A percentile compares a stretch with the other conserved stretches of the same genome.
Evolutionary conservation across 2,113 vertebrate species (phyloP).

Genomic region (Hippocampus abdominalis): DNA sequence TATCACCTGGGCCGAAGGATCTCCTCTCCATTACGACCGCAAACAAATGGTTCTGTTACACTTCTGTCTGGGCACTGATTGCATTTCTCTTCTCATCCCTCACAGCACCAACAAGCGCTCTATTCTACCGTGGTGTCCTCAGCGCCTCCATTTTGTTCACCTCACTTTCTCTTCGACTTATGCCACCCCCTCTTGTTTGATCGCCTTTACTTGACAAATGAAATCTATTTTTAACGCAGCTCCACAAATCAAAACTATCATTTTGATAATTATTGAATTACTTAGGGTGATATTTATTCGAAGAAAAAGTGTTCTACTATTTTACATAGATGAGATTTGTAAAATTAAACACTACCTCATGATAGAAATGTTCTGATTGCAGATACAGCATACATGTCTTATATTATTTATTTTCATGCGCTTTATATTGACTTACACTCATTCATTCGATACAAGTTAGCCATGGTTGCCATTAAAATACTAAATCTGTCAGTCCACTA

Average conservation of each 20-base stretch:
- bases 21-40: conserved; percentile 66
- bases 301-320: no score
- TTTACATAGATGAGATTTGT: no score
- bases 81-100: conserved; percentile 72
- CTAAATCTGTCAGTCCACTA: no score
- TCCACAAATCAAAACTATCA: background rate
- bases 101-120: conserved; percentile 61
- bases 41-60: conserved; percentile 74
- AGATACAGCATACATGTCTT: no score
- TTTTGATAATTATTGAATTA: no score
- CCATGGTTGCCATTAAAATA: no score
- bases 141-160: conserved; percentile 27
- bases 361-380: no score
- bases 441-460: no score
- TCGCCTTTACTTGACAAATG: conserved; percentile 40
- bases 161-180: conserved; percentile 26
- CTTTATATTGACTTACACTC: no score
- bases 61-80: conserved; percentile 71
- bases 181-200: conserved; percentile 45
- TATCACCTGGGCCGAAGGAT: conserved; percentile 60
- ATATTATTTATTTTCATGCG: no score
- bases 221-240: conserved; percentile 17
- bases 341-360: no score
- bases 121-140: conserved; percentile 64
- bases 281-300: no score